Percentiles rank a stretch among this genome's conserved stretches.
These are phyloP conservation scores for Epinephelus coioides DNA, from an alignment of 2,797 vertebrate genomes.

Conservation along the genomic window DNA sequence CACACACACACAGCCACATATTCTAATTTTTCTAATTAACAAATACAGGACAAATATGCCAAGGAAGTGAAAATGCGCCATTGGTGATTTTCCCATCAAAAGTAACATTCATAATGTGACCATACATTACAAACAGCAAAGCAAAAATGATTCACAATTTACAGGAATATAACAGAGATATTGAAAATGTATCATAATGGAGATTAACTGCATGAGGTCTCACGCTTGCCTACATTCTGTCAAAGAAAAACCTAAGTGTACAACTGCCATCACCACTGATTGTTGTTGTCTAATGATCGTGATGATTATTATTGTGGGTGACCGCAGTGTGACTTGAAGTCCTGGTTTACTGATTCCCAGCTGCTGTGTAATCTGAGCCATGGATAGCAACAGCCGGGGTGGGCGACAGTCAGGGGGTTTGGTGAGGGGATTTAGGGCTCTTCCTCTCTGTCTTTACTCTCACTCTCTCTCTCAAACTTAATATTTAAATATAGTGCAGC, in stretches of 20 bases:
- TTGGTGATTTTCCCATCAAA: background rate
- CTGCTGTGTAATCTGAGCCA: slow-evolving; percentile 85
- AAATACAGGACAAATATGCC: background rate
- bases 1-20: background rate
- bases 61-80: background rate
- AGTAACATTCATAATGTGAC: background rate
- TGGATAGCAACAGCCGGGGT: slow-evolving; percentile 80
- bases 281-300: slow-evolving; percentile 69
- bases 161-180: background rate
- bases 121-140: background rate
- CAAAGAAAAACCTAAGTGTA: background rate
- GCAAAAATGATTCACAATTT: background rate
- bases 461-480: slow-evolving; percentile 53
- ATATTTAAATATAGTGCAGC: slow-evolving; percentile 60
- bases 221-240: background rate
- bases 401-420: slow-evolving; percentile 69
- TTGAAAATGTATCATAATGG: background rate
- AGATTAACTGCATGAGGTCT: background rate
- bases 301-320: slow-evolving; percentile 75
- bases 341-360: slow-evolving; percentile 78
- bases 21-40: background rate
- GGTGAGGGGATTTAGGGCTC: slow-evolving; percentile 71
- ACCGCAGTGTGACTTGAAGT: slow-evolving; percentile 79
- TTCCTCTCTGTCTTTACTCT: slow-evolving; percentile 73
- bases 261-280: slow-evolving; percentile 26